Evolutionary conservation across 1,140 invertebrate species (phyloP), one percentile per base, ranked within the genome.

Genomic region (Geopemphigus sp.): DNA sequence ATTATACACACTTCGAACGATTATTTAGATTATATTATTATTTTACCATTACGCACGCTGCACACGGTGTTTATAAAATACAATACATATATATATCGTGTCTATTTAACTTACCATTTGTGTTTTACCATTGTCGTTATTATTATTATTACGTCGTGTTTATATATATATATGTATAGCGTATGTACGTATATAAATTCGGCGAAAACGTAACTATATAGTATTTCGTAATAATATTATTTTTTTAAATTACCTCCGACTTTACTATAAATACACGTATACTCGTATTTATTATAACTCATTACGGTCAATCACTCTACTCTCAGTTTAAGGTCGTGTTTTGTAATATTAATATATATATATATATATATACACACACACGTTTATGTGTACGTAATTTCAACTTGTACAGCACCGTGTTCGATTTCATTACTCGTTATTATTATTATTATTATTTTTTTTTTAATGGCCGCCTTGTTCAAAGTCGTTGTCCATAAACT

Each of bases 401-500:
- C 26, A 29, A 54, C 47, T 72, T 72, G 47, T 54, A 17, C 68
- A 39, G 11, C 59, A 29, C 50, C 6, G 47, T n/a, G 68, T 72
- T 72, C 50, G 50, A 72, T 72, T 54, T 54, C 68, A 72, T 72
- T 72, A 72, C 24, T 53, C 54, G 26, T 72, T 72, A 53, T 72
- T 53, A 53, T 72, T 24, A 12, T 50, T 14, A 12, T 50, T 50
- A 12, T 50, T 50, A 12, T 50, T 50, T 50, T 50, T 50, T 50
- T 50, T 50, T 72, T 72, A 72, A 72, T 72, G 68, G 68, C 68
- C 26, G 68, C 47, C 50, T 72, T 32, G 68, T 72, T 72, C 50
- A 54, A 72, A 72, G 68, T 72, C 68, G 68, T 72, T 54, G 68
- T 11, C 68, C 68, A 72, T 72, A 72, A 72, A 72, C 68, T 72